phyloP scores from a whole-genome alignment of 2,797 vertebrate genomes.

The Xenentodon cancila region DNA sequence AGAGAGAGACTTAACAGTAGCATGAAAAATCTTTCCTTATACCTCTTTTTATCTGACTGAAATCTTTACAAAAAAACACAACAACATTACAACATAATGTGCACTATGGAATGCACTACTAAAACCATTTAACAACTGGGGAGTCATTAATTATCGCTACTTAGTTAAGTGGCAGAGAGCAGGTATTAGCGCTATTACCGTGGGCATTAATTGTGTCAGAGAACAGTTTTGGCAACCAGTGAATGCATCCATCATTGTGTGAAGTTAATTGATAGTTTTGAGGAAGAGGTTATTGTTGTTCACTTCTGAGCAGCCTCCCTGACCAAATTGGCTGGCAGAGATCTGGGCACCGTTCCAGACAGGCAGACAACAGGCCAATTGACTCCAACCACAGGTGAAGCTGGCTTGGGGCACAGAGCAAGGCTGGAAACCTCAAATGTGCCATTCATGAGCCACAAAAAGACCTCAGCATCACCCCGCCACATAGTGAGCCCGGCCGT shows the following conservation, averaged over 20 bases:
- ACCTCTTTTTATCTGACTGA: conserved; percentile 15
- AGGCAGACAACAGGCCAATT: conserved; percentile 72
- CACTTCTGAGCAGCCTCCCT: conserved; percentile 47
- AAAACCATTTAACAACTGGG: conserved; percentile 35
- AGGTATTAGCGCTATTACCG: conserved; percentile 62
- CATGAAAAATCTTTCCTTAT: conserved; percentile 6
- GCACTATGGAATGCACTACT: conserved; percentile 46
- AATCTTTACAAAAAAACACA: conserved; percentile 23
- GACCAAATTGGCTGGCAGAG: conserved; percentile 60
- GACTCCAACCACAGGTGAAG: conserved; percentile 81
- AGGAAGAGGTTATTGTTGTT: conserved; percentile 68
- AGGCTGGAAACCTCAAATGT: conserved; percentile 74
- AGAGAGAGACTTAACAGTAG: background rate
- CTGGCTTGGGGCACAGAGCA: conserved; percentile 63
- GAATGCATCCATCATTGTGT: conserved; percentile 61
- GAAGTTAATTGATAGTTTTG: conserved; percentile 68
- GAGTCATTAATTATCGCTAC: conserved; percentile 32
- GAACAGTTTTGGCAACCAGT: conserved; percentile 69
- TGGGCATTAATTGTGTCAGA: conserved; percentile 54
- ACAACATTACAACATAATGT: conserved; percentile 18
- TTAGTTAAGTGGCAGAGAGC: conserved; percentile 53
- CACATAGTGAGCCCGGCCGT: conserved; percentile 47
- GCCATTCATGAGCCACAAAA: conserved; percentile 71
- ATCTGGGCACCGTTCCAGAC: conserved; percentile 68
- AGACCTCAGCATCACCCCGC: conserved; percentile 59